phyloP scores from a whole-genome alignment of 2,113 vertebrate genomes.

The Pipra filicauda region DNA sequence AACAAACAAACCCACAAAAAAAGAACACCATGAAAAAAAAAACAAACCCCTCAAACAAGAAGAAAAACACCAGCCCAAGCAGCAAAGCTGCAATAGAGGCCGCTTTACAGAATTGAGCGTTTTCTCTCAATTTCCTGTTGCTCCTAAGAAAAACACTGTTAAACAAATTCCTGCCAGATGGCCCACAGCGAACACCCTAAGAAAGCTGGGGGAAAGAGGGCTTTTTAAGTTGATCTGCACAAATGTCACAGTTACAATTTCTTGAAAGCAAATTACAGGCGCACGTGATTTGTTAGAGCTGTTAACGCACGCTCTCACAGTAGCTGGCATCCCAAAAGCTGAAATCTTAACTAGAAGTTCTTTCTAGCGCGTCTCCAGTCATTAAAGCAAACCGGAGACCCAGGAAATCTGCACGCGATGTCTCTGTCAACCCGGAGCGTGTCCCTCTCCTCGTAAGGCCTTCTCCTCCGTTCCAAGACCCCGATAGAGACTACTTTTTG shows the following conservation, averaged over 20 bases:
- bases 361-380: not conserved
- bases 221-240: not conserved
- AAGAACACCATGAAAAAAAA: too few relatives aligned
- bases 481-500: not conserved
- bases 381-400: not conserved
- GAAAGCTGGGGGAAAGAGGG: rapidly evolving
- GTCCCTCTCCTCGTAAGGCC: not conserved
- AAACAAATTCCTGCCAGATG: not conserved
- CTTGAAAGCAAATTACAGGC: not conserved
- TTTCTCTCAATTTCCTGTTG: not conserved
- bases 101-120: not conserved
- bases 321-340: not conserved
- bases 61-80: not conserved
- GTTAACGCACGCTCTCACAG: not conserved
- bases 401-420: rapidly evolving
- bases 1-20: not conserved
- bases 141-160: not conserved
- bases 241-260: not conserved
- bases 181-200: not conserved
- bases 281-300: not conserved
- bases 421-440: not conserved
- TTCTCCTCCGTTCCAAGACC: rapidly evolving
- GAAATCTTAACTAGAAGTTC: not conserved
- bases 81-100: not conserved
- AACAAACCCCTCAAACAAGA: not conserved